phyloP scores from a whole-genome alignment of 2,113 vertebrate species.

The Hiodon alosoides region DNA sequence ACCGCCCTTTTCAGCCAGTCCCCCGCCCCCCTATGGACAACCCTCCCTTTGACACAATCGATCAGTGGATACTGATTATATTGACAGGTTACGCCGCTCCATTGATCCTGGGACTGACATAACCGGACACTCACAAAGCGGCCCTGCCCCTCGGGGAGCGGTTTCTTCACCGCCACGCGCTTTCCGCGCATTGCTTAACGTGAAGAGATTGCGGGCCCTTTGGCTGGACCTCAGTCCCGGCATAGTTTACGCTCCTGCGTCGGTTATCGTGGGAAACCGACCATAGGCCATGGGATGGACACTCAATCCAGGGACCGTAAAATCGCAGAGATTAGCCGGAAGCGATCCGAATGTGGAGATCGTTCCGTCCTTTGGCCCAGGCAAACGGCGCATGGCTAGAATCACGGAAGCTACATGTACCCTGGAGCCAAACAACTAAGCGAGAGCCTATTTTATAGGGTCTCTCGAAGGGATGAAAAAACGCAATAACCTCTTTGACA shows the following conservation, averaged over 20 bases:
- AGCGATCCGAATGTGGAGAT: neutral
- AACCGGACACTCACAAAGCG: slow-evolving; percentile 14
- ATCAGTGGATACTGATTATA: slow-evolving; percentile 62
- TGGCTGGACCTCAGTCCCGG: no score
- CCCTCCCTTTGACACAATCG: slow-evolving; percentile 50
- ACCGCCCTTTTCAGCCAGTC: slow-evolving; percentile 14
- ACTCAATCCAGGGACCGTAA: neutral
- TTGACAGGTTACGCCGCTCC: slow-evolving; percentile 51
- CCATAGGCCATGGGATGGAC: no score
- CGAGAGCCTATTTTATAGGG: slow-evolving; percentile 25
- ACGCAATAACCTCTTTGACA: slow-evolving; percentile 25
- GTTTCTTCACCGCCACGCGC: neutral
- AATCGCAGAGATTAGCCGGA: neutral
- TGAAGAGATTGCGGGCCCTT: no score
- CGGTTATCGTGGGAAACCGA: no score
- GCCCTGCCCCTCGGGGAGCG: neutral
- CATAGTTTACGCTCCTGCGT: no score
- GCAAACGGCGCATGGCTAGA: neutral
- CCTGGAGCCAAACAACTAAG: neutral
- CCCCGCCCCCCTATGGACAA: neutral
- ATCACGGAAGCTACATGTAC: neutral
- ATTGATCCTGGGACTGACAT: slow-evolving; percentile 28
- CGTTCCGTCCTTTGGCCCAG: neutral
- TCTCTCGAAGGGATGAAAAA: slow-evolving; percentile 26
- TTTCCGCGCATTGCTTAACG: no score